These are phyloP conservation scores for Camelus dromedarius DNA, from an alignment of 2,113 vertebrate genomes.

Conservation along the genomic window DNA sequence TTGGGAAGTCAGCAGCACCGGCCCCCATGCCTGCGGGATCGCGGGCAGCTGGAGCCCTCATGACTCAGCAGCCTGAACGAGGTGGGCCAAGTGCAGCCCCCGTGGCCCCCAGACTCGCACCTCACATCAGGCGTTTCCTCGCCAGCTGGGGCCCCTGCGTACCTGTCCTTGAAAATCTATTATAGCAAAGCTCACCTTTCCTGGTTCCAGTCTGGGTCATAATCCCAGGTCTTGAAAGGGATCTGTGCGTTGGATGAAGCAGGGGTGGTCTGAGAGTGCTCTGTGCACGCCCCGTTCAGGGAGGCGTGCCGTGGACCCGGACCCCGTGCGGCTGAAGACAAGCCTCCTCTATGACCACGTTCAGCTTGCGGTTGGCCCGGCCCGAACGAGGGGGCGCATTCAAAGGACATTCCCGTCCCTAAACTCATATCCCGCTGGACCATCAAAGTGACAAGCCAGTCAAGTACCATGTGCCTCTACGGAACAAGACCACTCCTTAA, in stretches of 20 bases:
- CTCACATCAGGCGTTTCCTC: too few species aligned
- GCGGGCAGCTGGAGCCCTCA: not conserved
- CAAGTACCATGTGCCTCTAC: not conserved
- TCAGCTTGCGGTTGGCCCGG: accelerated
- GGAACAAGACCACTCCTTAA: not conserved
- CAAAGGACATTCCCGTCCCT: not conserved
- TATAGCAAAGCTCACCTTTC: accelerated
- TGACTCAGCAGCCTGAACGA: not conserved
- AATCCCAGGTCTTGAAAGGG: not conserved
- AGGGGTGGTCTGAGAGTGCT: too few species aligned
- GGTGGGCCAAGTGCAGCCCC: too few species aligned
- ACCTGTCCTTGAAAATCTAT: too few species aligned
- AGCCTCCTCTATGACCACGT: accelerated
- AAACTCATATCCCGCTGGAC: accelerated
- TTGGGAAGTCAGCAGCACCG: not conserved
- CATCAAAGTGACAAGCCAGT: not conserved
- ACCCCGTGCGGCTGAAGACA: accelerated
- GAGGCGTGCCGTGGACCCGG: accelerated
- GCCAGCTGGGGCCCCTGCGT: not conserved
- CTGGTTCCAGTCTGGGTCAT: not conserved
- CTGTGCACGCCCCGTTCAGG: accelerated
- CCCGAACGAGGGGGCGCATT: too few species aligned
- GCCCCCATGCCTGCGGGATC: accelerated
- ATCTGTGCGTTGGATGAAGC: too few species aligned
- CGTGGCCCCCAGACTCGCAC: too few species aligned